A percentile compares a stretch with the other conserved stretches of the same genome.
Conservation (phyloP, 2,888 invertebrate species). For the Lasius platythorax region DNA sequence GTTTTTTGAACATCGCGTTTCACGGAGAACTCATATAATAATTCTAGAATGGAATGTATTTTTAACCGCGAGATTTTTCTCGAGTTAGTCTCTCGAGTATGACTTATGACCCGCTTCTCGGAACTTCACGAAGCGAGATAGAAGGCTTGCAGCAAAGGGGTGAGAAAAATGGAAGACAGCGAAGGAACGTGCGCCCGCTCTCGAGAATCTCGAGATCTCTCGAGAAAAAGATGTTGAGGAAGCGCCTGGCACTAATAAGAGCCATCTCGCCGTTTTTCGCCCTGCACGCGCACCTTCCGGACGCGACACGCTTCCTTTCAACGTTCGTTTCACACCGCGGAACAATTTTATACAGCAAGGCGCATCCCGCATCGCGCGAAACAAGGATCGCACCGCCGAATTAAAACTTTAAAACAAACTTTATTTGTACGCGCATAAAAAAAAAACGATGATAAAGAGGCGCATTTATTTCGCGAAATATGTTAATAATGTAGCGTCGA, state of each 20-base stretch:
- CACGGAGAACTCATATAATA: background rate
- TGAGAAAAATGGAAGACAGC: background rate
- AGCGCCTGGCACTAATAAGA: conserved; percentile 58
- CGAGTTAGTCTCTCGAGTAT: background rate
- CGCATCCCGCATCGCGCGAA: background rate
- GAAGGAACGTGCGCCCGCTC: conserved; percentile 55
- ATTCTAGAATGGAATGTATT: conserved; percentile 7
- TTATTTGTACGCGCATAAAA: conserved; percentile 27
- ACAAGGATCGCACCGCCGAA: background rate
- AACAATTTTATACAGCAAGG: background rate
- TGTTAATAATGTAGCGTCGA: conserved; percentile 7
- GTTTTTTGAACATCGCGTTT: background rate
- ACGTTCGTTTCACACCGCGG: background rate
- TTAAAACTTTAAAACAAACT: conserved; percentile 23
- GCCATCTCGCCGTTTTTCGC: conserved; percentile 51
- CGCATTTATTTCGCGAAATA: background rate
- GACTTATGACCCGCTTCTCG: background rate
- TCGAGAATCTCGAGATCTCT: conserved; percentile 37
- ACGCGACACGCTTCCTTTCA: background rate
- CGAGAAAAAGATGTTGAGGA: conserved; percentile 51
- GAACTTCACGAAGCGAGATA: background rate
- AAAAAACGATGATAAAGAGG: background rate
- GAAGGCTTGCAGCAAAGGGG: background rate
- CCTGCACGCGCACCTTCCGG: conserved; percentile 6
- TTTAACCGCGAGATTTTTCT: conserved; percentile 17